Percentiles rank a stretch among this genome's conserved stretches.
Conservation (phyloP, 1,140 invertebrate genomes). For the Gryllus bimaculatus region DNA sequence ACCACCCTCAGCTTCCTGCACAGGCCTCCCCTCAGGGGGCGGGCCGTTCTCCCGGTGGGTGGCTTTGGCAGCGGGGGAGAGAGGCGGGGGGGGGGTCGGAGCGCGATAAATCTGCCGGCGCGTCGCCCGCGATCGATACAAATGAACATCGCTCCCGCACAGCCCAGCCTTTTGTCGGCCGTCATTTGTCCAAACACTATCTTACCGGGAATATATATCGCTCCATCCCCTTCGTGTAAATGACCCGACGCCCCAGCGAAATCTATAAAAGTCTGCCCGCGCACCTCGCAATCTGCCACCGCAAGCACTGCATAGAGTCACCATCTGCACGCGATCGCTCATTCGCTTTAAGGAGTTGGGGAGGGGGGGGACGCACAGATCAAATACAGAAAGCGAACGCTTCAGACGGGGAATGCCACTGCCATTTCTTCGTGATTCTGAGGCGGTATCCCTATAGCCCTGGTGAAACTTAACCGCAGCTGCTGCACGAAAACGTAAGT, state of each 20-base stretch:
- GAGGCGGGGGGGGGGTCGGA: background rate
- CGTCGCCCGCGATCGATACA: background rate
- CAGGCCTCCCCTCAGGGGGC: too few relatives aligned
- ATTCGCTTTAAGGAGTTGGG: too few relatives aligned
- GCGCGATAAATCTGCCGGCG: background rate
- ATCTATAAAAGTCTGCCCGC: background rate
- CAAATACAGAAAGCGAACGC: too few relatives aligned
- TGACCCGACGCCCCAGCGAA: background rate
- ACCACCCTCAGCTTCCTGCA: too few relatives aligned
- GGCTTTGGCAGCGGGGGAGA: background rate
- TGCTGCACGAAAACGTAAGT: too few relatives aligned
- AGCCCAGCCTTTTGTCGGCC: conserved; percentile 2
- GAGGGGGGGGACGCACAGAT: too few relatives aligned
- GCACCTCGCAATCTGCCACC: background rate
- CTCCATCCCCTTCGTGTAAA: background rate
- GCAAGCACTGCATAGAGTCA: too few relatives aligned
- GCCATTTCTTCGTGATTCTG: too few relatives aligned
- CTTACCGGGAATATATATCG: conserved; percentile 4
- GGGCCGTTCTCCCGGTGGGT: background rate
- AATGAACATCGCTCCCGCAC: background rate
- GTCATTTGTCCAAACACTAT: conserved; percentile 4
- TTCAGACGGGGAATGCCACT: too few relatives aligned
- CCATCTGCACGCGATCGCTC: too few relatives aligned
- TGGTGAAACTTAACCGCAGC: too few relatives aligned
- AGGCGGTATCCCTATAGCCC: too few relatives aligned